phyloP scores from a whole-genome alignment of 1,140 invertebrate genomes.

The Papilio xuthus region DNA sequence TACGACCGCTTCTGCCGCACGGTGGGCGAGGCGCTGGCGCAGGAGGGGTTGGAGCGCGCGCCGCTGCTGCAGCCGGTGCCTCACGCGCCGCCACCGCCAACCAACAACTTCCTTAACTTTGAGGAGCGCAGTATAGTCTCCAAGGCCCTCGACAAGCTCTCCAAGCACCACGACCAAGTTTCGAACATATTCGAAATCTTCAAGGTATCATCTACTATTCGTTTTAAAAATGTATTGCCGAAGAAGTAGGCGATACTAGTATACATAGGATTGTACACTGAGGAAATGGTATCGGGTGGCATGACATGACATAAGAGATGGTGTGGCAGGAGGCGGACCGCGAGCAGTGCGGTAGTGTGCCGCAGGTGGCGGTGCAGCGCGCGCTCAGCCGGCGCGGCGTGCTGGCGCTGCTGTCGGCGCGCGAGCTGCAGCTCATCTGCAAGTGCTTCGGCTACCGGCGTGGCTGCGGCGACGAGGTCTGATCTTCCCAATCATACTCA shows the following conservation, averaged over 20 bases:
- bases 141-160: constrained; percentile 84
- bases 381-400: constrained; percentile 84
- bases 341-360: constrained; percentile 84
- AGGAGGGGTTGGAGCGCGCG: constrained; percentile 83
- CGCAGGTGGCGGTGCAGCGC: constrained; percentile 82
- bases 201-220: constrained; percentile 61
- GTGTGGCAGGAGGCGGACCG: constrained; percentile 84
- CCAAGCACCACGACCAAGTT: constrained; percentile 83
- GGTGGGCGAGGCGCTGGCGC: constrained; percentile 85
- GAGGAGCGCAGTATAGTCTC: constrained; percentile 84
- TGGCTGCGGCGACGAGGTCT: constrained; percentile 82
- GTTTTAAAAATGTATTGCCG: background rate
- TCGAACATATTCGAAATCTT: constrained; percentile 84
- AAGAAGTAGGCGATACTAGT: background rate
- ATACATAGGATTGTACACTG: background rate
- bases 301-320: constrained; percentile 44
- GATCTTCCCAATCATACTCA: background rate
- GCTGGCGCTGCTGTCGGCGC: constrained; percentile 82
- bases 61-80: constrained; percentile 84
- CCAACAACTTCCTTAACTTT: constrained; percentile 86
- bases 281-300: background rate
- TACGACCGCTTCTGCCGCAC: constrained; percentile 84
- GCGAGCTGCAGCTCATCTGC: constrained; percentile 84
- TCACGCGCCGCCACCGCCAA: constrained; percentile 82
- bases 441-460: constrained; percentile 85